Evolutionary conservation across 2,888 invertebrate genomes (phyloP), one percentile per base, ranked within the genome.

Genomic region (Xestia rhomboidea): DNA sequence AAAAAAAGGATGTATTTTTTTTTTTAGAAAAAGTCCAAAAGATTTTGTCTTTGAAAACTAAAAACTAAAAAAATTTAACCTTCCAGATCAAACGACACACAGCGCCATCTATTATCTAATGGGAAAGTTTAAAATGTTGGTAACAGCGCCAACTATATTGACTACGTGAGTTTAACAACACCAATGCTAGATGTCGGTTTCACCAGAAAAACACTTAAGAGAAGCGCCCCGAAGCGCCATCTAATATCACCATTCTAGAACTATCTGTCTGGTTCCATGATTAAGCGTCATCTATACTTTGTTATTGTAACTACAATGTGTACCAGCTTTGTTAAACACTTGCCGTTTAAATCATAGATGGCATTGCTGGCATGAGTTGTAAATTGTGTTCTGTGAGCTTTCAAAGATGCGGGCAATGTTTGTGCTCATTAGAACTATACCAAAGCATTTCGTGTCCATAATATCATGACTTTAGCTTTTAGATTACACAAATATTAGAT

Each of bases 401-500:
- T 66, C 13, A 27, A 27, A 49, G 24, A 62, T 66, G 24, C 24
- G 2, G 18, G 13, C 24, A 7, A 38, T n/a, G 38, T 34, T 24
- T 54, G 67, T n/a, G 11, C 62, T 78, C 46, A 63, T 77, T 71
- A 3, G 62, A 71, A 68, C n/a, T 60, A 62, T 41, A 30, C 15
- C 54, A 80, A 71, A 77, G 51, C 60, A 44, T 51, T 80, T 71
- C 67, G 72, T 83, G 84, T 68, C 62, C 8, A 57, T 63, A 69
- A 44, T 51, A 70, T 49, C 78, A 66, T 68, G 64, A 66, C 68
- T 78, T 41, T 6, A 51, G 51, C 63, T n/a, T 24, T 84, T 34
- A 51, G n/a, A 71, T 86, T 79, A 84, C 68, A 66, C 75, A 84
- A 84, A 86, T 83, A 64, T 76, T 69, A 57, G 63, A 57, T 57